Evolutionary conservation across 2,888 invertebrate genomes (phyloP).

Genomic region (Drosophila percnosoma): DNA sequence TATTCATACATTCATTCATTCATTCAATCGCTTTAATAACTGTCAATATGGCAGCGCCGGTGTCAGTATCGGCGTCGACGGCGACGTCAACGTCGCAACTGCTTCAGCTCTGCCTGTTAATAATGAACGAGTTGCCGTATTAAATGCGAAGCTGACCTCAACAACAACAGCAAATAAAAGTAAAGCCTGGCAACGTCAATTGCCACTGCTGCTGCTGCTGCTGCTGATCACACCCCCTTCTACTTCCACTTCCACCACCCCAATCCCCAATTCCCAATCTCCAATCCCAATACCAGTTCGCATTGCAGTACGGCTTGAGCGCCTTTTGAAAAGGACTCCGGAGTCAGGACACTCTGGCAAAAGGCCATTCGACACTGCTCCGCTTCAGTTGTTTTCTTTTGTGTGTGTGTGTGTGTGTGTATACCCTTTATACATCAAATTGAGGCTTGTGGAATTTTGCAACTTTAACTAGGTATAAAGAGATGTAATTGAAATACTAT

Average conservation of each 20-base stretch:
- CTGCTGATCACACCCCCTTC: conserved; percentile 45
- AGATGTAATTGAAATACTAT: neutral
- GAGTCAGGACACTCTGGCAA: conserved; percentile 7
- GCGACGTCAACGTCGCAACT: conserved; percentile 19
- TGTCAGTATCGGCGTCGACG: conserved; percentile 4
- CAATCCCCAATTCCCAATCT: neutral
- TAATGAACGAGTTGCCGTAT: conserved; percentile 69
- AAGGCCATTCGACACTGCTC: conserved; percentile 22
- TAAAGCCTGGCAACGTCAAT: conserved; percentile 43
- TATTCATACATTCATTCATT: conserved; percentile 18
- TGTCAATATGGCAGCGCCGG: conserved; percentile 44
- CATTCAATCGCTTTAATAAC: conserved; percentile 46
- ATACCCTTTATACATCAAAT: neutral
- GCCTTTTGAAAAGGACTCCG: conserved; percentile 1
- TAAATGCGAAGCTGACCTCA: conserved; percentile 61
- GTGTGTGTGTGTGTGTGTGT: neutral
- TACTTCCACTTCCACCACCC: conserved; percentile 12
- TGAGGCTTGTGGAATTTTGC: neutral
- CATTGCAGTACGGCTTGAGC: neutral
- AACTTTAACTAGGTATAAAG: no score
- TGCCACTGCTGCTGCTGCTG: conserved; percentile 13
- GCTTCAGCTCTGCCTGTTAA: conserved; percentile 49
- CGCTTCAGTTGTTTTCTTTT: conserved; percentile 2
- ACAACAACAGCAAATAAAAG: conserved; percentile 17
- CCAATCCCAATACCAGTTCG: conserved; percentile 11